Base-by-base conservation (phyloP, 2,888 invertebrate species). In the Neocrepidodera transversa region DNA sequence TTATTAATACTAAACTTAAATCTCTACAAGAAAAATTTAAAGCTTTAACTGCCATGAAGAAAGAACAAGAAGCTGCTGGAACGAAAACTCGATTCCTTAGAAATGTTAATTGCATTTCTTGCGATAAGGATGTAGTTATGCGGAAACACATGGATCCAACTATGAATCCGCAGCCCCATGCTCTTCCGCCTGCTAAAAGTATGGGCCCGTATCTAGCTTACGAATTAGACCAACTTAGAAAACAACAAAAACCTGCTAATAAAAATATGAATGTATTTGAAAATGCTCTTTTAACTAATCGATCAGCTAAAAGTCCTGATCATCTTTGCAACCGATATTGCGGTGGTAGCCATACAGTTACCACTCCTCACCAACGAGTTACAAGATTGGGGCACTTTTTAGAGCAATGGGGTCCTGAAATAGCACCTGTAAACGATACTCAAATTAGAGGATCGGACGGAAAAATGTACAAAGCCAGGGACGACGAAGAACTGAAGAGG, bases 111-210 rank as follows among this genome's bases (percentile, higher is more conserved):
- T 92, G 91, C 72, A 84, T 92, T 70, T 90, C 91, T 0, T 92
- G 92, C 71, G 89, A 91, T 69, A 88, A 88, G 28, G 84, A 87
- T 18, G 90, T 87, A 1, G 84, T 89, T 2, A 91, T 92, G 91
- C 78, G 81, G 16, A 85, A 82, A 73, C 83, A 87, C 11, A 81
- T 85, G 32, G 76, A 80, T 17, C 71, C 82, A 0, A 71, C 82
- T 0, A 71, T 82, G 48, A 74, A 79, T 40, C 84, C 85, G 0
- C 77, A 79, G 20, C 74, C 82, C 30, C 82, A 83, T 4, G 80
- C 84, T 0, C 70, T 89, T 63, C 85, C 87, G 0, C 84, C 85
- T 0, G 79, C 79, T 0, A 78, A 82, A 23, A 87, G 86, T 32
- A 84, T 90, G 78, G 88, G 85, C 62, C 90, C 91, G 0, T 86